Percentiles rank a stretch among this genome's conserved stretches.
Evolutionary conservation across 2,113 vertebrate genomes (phyloP).

Genomic region (Microcebus murinus): DNA sequence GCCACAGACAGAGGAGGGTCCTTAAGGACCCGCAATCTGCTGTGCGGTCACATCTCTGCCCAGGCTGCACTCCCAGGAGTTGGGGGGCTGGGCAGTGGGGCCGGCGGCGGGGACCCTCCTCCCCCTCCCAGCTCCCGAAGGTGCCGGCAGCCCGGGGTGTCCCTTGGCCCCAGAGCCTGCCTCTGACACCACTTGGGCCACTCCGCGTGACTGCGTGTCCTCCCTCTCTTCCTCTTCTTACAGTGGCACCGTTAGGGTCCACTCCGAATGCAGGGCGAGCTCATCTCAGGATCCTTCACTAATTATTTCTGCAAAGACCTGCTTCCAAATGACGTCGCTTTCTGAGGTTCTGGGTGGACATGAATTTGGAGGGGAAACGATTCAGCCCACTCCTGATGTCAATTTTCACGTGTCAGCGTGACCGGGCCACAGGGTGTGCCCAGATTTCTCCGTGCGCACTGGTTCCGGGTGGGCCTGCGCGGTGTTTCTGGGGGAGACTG

Average conservation of each 20-base stretch:
- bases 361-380: background rate
- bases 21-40: too few species aligned
- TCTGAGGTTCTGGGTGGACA: too few species aligned
- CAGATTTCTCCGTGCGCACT: background rate
- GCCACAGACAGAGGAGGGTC: too few species aligned
- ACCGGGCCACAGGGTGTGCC: background rate
- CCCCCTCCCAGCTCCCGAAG: background rate
- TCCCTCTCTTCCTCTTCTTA: background rate
- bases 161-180: background rate
- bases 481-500: background rate
- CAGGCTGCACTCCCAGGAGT: background rate
- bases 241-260: too few species aligned
- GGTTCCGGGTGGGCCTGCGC: background rate
- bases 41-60: background rate
- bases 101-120: background rate
- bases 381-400: background rate
- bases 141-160: too few species aligned
- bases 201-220: background rate
- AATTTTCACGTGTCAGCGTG: background rate
- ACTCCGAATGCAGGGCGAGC: too few species aligned
- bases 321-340: too few species aligned
- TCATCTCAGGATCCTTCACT: too few species aligned
- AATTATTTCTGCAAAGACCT: too few species aligned
- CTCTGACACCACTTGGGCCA: background rate
- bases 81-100: background rate